A percentile compares a stretch with the other conserved stretches of the same genome.
These are phyloP conservation scores for Cremastinae sp. DNA, from an alignment of 2,888 invertebrate genomes.

Conservation along the genomic window DNA sequence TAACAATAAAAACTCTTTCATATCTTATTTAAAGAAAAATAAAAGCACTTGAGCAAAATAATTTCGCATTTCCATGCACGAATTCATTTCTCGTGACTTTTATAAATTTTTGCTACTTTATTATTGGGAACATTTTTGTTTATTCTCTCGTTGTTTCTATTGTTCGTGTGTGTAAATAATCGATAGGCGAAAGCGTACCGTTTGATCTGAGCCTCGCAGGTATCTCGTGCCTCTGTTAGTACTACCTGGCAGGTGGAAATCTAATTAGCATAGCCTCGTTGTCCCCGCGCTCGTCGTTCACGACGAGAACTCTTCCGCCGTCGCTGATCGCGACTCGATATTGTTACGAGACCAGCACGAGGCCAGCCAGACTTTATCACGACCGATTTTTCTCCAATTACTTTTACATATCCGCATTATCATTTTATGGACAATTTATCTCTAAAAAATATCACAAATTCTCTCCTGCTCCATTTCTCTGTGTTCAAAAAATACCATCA, in stretches of 20 bases:
- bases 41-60: too few relatives aligned
- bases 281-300: conserved; percentile 46
- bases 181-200: conserved; percentile 15
- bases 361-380: conserved; percentile 48
- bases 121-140: neutral
- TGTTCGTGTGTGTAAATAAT: neutral
- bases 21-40: too few relatives aligned
- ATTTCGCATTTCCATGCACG: too few relatives aligned
- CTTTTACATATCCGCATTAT: neutral
- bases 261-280: conserved; percentile 61
- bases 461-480: too few relatives aligned
- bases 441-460: too few relatives aligned
- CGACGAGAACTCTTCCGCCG: conserved; percentile 36
- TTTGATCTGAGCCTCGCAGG: conserved; percentile 23
- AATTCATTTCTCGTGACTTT: too few relatives aligned
- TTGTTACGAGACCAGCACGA: conserved; percentile 48
- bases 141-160: too few relatives aligned
- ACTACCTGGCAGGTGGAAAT: conserved; percentile 58
- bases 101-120: neutral
- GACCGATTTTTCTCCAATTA: conserved; percentile 3
- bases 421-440: neutral
- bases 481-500: too few relatives aligned
- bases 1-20: too few relatives aligned
- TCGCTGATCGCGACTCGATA: conserved; percentile 58
- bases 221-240: conserved; percentile 42